Base-by-base conservation (phyloP, 1,140 invertebrate species). In the Neodiprion virginianus region DNA sequence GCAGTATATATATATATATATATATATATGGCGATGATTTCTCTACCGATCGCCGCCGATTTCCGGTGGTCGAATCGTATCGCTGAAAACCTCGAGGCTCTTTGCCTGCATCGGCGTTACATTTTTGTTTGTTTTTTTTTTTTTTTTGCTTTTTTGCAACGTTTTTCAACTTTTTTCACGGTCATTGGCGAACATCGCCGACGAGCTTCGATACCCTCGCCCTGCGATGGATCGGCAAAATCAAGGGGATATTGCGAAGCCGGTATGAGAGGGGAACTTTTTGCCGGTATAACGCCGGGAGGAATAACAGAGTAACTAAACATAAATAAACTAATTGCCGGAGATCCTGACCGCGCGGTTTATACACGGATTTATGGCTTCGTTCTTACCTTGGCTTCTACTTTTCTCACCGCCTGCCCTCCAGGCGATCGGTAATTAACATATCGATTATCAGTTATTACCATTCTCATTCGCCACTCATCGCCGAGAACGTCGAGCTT, bases 391-490 rank as follows among this genome's bases (percentile, higher is more conserved):
- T 73, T 28, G 74, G 76, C 69, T 23, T 17, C 48, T 66, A 66
- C 77, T 79, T 78, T 77, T 79, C 67, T 78, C 48, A 48, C 47
- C 61, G 61, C 49, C 71, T 69, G 65, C 53, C 66, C 69, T 74
- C 5, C 28, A 40, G 28, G 28, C 28, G 28, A 40, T 1, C 5
- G 28, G 28, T 40, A 40, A 40, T 40, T 40, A 3, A 40, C 28
- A 40, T 40, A 40, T 40, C 28, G 28, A 1, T 40, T 40, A 40
- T 40, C 28, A 5, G 28, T 40, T 40, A 40, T 40, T 40, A 40
- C 28, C 28, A 40, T 40, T 40, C 28, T 40, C 5, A 40, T 40
- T 40, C 28, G 28, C 1, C 28, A 40, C 28, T 40, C 28, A 40
- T 3, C 28, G 28, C 28, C 2, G 28, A 40, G 28, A 5, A 40